These are phyloP conservation scores for Yponomeuta evonymella DNA, from an alignment of 2,888 invertebrate species.

Conservation along the genomic window DNA sequence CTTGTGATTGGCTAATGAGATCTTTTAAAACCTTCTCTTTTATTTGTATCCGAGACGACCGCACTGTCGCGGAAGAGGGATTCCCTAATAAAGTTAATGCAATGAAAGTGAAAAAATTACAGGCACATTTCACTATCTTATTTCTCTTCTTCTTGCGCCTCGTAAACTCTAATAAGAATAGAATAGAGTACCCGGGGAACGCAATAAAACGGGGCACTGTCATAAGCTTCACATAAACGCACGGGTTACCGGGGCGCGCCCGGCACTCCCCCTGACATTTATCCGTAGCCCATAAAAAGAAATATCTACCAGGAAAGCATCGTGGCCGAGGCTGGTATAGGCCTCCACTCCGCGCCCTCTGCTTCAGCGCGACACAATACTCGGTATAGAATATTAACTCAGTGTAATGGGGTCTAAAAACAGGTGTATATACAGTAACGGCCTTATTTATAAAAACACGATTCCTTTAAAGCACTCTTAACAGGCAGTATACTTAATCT, in stretches of 20 bases:
- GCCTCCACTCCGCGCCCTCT: slow-evolving; percentile 54
- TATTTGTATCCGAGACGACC: too few species aligned
- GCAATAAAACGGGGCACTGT: slow-evolving; percentile 9
- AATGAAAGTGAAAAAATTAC: background rate
- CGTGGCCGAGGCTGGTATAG: slow-evolving; percentile 55
- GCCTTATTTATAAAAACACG: too few species aligned
- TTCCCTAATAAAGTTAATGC: too few species aligned
- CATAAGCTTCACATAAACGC: slow-evolving; percentile 32
- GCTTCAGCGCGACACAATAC: background rate
- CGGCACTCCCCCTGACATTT: slow-evolving; percentile 70
- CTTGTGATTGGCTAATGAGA: too few species aligned
- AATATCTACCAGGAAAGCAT: slow-evolving; percentile 69
- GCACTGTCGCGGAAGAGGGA: too few species aligned
- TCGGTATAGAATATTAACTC: background rate
- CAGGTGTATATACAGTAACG: too few species aligned
- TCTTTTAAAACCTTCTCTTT: too few species aligned
- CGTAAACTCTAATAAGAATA: background rate
- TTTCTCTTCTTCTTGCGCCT: background rate
- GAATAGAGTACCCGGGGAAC: background rate
- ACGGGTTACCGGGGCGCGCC: slow-evolving; percentile 41
- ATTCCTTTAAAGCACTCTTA: too few species aligned
- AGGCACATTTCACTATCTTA: background rate
- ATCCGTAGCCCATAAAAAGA: slow-evolving; percentile 72
- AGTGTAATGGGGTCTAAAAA: background rate
- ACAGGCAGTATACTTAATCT: too few species aligned